Base-by-base conservation (phyloP, 1,140 invertebrate genomes). In the Drosophila punjabiensis region DNA sequence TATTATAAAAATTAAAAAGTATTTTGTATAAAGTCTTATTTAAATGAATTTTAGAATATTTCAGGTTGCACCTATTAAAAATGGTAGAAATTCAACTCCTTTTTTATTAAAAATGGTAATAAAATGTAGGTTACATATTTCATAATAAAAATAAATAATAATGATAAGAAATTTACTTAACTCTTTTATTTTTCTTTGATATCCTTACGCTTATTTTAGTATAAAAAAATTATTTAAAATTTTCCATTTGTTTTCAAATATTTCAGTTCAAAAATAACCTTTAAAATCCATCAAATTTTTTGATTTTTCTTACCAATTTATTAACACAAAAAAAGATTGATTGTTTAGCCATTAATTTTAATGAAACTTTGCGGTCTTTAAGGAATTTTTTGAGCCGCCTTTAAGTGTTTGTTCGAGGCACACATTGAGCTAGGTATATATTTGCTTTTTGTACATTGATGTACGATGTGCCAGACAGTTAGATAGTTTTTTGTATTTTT, bases 341-440 rank as follows among this genome's bases (percentile, higher is more conserved):
- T 37, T 56, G 24, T 56, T 56, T 56, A 39, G 33, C 62, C n/a
- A 64, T 59, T 20, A 13, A 10, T 39, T 56, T 56, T 56, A 56
- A 56, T 56, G 33, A 28, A 56, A 39, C 55, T 56, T 56, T 56
- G 55, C 55, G 50, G 28, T 60, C n/a, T 60, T 65, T 16, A 41
- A 65, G 63, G 55, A 32, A 65, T 33, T 66, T 61, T 61, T 24
- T 35, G 32, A 35, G 28, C 64, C 61, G 30, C 37, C 63, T 64
- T 63, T 35, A 66, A 63, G 64, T 63, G 59, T 10, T 66, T 28
- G 55, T 30, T 37, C 10, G 32, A 2, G 14, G 32, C 58, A 62
- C 30, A 66, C 30, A 47, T 65, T 52, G 33, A 33, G 3, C 24
- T 6, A 18, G n/a, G 32, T 20, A 55, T n/a, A 4, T 58, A 24